A percentile compares a stretch with the other conserved stretches of the same genome.
phyloP scores from a whole-genome alignment of 2,888 invertebrate species.

The Nephrotoma appendiculata region DNA sequence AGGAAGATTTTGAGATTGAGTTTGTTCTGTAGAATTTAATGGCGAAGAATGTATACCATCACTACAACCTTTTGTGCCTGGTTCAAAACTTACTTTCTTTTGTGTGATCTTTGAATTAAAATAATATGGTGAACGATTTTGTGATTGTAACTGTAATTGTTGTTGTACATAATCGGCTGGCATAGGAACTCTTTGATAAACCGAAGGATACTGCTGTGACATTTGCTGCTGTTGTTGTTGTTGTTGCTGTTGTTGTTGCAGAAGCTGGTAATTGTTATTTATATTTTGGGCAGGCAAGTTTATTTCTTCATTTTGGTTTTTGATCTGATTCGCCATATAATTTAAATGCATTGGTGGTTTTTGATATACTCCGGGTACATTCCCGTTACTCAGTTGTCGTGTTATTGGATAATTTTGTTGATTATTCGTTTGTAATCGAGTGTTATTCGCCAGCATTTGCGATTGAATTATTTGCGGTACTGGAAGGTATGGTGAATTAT shows the following conservation, averaged over 20 bases:
- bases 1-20: conserved; percentile 3
- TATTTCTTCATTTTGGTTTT: not conserved
- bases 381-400: not conserved
- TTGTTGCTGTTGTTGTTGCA: conserved; percentile 10
- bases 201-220: conserved; percentile 20
- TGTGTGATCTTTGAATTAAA: conserved; percentile 40
- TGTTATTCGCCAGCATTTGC: not conserved
- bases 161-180: conserved; percentile 21
- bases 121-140: conserved; percentile 44
- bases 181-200: conserved; percentile 46
- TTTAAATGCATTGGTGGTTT: not conserved
- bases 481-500: not conserved
- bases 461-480: not conserved
- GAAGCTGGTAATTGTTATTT: conserved; percentile 11
- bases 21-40: conserved; percentile 17
- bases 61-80: conserved; percentile 52
- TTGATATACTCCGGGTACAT: not conserved
- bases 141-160: conserved; percentile 13
- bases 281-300: not conserved
- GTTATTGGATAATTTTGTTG: not conserved
- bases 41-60: conserved; percentile 26
- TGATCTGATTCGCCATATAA: not conserved
- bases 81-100: conserved; percentile 61
- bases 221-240: conserved; percentile 16
- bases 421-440: not conserved